Conservation (phyloP, 2,888 invertebrate species). For the Meiosimyza platycephala region DNA sequence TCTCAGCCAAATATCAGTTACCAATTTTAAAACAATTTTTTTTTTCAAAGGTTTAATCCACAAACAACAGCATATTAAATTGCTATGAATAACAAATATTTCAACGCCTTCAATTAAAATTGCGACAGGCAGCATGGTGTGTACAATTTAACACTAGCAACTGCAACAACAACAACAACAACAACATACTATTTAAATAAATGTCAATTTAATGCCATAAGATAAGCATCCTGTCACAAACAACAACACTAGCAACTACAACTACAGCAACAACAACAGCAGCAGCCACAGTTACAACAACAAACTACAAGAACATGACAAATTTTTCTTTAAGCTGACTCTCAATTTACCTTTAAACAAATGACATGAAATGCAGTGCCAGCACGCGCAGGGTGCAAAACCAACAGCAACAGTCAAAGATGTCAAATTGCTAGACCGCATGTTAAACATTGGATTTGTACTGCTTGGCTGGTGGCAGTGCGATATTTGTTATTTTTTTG, state of each 20-base stretch:
- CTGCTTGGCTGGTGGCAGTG: not conserved
- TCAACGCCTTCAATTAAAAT: no score
- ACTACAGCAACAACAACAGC: not conserved
- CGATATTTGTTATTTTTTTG: not conserved
- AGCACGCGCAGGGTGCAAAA: not conserved
- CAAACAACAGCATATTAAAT: no score
- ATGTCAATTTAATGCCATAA: constrained; percentile 21
- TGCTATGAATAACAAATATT: no score
- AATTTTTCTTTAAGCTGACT: constrained; percentile 15
- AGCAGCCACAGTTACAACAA: not conserved
- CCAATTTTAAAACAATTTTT: no score
- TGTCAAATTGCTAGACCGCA: constrained; percentile 24
- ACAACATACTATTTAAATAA: constrained; percentile 19
- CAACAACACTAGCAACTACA: not conserved
- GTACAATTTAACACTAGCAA: no score
- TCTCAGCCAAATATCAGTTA: no score
- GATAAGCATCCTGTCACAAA: constrained; percentile 15
- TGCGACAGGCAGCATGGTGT: no score
- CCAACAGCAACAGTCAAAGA: constrained; percentile 8
- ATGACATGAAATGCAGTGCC: constrained; percentile 1
- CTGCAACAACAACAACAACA: no score
- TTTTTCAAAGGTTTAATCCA: no score
- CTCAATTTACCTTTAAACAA: constrained; percentile 13
- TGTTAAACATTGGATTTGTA: constrained; percentile 1
- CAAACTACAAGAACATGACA: constrained; percentile 14